Base-by-base conservation (phyloP, 2,113 vertebrate genomes). In the Fregetta grallaria region DNA sequence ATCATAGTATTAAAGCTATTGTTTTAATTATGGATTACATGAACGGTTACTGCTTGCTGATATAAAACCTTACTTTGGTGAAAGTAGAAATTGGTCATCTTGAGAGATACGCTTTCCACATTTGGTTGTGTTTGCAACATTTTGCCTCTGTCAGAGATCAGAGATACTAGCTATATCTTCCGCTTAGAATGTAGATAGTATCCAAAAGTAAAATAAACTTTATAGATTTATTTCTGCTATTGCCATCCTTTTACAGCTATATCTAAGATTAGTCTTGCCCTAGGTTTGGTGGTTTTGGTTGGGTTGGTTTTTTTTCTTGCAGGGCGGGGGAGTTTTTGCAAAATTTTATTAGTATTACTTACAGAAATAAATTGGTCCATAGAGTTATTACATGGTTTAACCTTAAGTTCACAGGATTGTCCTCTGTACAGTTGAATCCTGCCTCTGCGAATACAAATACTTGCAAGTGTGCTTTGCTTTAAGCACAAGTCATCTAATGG, bases 221-320 rank as follows among this genome's bases (percentile, higher is more conserved):
- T 55, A 53, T 2, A 1, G 14, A 36, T 79, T 50, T 75, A 17
- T 53, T 71, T 83, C 27, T 80, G 9, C 58, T 44, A 53, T 10
- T 53, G 11, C 29, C 3, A 55, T 36, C 3, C 3, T 29, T 65
- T 10, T 32, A 38, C 3, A 61, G 5, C 5, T 66, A 26, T 3
- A 23, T 34, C 27, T 56, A 58, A 79, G 75, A 38, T 23, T 19
- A 55, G 21, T 36, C 21, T 40, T 78, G 17, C 18, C 34, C 19
- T 7, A 47, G 12, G 23, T 13, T 4, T 56, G 4, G 10, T n/a
- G 5, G 4, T 15, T 62, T 90, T 83, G 14, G 3, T 52, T 52
- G 13, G 10, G 19, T 22, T 38, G 15, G 4, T 1, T 0, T 3
- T 21, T 71, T 52, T 34, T 30, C 53, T 30, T 25, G 38, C 38